Base-by-base conservation (phyloP, 2,113 vertebrate genomes). In the Plectropomus leopardus region DNA sequence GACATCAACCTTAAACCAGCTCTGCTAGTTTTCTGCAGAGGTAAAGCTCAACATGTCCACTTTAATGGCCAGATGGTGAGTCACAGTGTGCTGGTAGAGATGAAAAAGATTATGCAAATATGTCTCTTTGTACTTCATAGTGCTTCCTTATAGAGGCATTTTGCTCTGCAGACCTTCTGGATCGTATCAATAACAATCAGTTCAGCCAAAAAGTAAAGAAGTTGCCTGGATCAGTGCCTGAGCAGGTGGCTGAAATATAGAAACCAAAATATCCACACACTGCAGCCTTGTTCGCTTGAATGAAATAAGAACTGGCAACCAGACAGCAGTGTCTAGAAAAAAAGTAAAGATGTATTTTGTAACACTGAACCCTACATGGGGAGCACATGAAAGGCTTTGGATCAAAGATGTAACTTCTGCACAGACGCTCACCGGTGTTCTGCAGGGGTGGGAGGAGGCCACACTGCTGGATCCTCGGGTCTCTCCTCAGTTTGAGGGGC, bases 381-480 rank as follows among this genome's bases (percentile, higher is more conserved):
- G n/a, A n/a, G n/a, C n/a, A n/a, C n/a, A n/a, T n/a, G n/a, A n/a
- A n/a, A n/a, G n/a, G n/a, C n/a, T n/a, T n/a, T n/a, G n/a, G n/a
- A n/a, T 45, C 15, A 45, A 45, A 45, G 5, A 16, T 14, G 5
- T 16, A 14, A 45, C 3, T 45, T 17, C 4, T 40, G 36, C 42
- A 44, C 5, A 53, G 16, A 28, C 45, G 76, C 76, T 36, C 45
- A 98, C 98, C 96, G 98, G 96, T 99, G 97, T 77, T 99, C 98
- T 72, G 96, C 98, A 77, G 98, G 97, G 66, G 95, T 97, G 48
- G 98, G 98, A n/a, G 98, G 97, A 1, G 98, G 98, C 98, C 98
- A 99, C 3, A 98, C 96, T 7, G 90, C 92, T 4, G 97, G 97
- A 83, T 99, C 97, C 85, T 94, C 94, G 10, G 92, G 92, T 55